Percentiles rank a stretch among this genome's conserved stretches.
Conservation (phyloP, 2,113 vertebrate species). For the Danionella cerebrum region DNA sequence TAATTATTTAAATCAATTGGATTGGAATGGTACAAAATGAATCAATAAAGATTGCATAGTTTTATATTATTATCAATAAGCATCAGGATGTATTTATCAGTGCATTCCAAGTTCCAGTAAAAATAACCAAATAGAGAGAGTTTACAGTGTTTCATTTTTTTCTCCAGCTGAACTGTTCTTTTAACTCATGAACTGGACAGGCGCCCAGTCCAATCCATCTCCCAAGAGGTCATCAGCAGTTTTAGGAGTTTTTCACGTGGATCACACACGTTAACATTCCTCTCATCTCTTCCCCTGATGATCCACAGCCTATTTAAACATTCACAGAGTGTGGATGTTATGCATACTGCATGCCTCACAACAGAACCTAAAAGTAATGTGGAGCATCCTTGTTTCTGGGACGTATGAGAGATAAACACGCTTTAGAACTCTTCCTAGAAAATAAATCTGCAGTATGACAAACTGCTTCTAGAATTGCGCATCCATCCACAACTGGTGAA, state of each 20-base stretch:
- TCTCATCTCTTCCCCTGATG: constrained; percentile 41
- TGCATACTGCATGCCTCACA: background rate
- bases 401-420: background rate
- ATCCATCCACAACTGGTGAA: no score
- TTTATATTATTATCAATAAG: no score
- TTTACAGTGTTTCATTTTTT: no score
- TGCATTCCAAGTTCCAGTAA: no score
- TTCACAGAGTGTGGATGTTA: constrained; percentile 27
- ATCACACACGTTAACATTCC: background rate
- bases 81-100: no score
- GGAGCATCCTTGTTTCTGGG: background rate
- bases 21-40: no score
- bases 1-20: no score
- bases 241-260: constrained; percentile 6
- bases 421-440: background rate
- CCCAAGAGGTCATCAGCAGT: constrained; percentile 15
- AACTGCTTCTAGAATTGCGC: background rate
- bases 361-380: background rate
- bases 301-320: constrained; percentile 42
- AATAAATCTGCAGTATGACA: background rate
- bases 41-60: no score
- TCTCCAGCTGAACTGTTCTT: constrained; percentile 19
- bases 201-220: background rate
- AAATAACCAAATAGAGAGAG: background rate
- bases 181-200: background rate